Percentiles rank a stretch among this genome's conserved stretches.
Conservation (phyloP, 2,113 vertebrate species). For the Eira barbara region DNA sequence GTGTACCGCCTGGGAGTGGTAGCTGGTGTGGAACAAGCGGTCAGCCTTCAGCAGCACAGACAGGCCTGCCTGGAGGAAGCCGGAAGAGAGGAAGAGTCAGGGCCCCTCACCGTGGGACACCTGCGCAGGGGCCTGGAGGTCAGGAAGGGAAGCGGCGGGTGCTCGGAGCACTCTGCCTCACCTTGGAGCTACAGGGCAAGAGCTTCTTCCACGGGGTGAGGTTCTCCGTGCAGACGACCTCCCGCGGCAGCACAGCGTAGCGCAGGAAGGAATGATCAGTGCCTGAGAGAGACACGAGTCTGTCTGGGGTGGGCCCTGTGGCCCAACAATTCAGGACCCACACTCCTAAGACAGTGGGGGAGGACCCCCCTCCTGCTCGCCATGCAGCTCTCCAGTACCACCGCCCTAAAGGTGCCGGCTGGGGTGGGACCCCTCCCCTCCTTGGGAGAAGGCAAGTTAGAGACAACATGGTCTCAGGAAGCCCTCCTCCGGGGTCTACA, state of each 20-base stretch:
- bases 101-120: rapidly evolving
- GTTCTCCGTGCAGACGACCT: conserved; percentile 98
- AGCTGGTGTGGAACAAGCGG: conserved; percentile 97
- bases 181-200: conserved; percentile 96
- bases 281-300: conserved; percentile 78
- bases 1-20: conserved; percentile 96
- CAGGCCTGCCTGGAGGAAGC: conserved; percentile 89
- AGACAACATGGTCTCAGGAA: background rate
- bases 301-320: background rate
- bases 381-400: background rate
- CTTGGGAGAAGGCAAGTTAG: background rate
- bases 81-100: background rate
- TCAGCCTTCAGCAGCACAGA: conserved; percentile 95
- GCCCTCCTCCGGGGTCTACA: background rate
- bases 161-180: conserved; percentile 43
- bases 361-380: background rate
- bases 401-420: background rate
- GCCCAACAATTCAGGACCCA: background rate
- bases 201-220: conserved; percentile 99
- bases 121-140: background rate
- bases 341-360: background rate
- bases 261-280: conserved; percentile 93
- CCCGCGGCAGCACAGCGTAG: conserved; percentile 94
- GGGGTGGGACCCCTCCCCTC: background rate
- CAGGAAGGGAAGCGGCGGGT: background rate